These are phyloP conservation scores for Morinoia aosen DNA, from an alignment of 2,888 invertebrate genomes.

Conservation along the genomic window DNA sequence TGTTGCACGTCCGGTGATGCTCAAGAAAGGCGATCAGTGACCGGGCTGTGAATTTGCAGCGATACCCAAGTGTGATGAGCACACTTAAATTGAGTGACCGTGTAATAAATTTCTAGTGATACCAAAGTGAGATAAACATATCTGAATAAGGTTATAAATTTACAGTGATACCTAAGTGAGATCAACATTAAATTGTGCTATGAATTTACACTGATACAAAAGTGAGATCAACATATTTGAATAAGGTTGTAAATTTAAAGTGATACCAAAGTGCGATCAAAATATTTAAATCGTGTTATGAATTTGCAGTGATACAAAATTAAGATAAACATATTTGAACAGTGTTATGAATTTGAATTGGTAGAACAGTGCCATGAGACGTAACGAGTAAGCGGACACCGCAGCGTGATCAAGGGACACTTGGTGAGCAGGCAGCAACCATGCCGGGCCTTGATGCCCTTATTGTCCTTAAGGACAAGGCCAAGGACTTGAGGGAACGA, in stretches of 20 bases:
- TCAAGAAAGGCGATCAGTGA: too few species aligned
- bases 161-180: neutral
- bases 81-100: neutral
- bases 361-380: neutral
- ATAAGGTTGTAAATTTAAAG: neutral
- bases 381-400: neutral
- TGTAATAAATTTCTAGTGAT: neutral
- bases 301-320: neutral
- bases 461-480: slow-evolving; percentile 62
- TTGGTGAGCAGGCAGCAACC: neutral
- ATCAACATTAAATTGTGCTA: too few species aligned
- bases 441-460: slow-evolving; percentile 64
- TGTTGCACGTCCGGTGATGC: too few species aligned
- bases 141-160: too few species aligned
- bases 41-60: too few species aligned
- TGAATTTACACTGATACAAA: neutral
- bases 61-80: too few species aligned
- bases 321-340: neutral
- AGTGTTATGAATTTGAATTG: neutral
- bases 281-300: too few species aligned
- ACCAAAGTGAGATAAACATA: too few species aligned
- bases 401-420: neutral
- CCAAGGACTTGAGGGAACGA: slow-evolving; percentile 59
- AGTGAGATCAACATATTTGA: neutral
- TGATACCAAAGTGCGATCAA: neutral